A percentile compares a stretch with the other conserved stretches of the same genome.
Conservation (phyloP, 2,888 invertebrate species). For the Melitaea athalia region DNA sequence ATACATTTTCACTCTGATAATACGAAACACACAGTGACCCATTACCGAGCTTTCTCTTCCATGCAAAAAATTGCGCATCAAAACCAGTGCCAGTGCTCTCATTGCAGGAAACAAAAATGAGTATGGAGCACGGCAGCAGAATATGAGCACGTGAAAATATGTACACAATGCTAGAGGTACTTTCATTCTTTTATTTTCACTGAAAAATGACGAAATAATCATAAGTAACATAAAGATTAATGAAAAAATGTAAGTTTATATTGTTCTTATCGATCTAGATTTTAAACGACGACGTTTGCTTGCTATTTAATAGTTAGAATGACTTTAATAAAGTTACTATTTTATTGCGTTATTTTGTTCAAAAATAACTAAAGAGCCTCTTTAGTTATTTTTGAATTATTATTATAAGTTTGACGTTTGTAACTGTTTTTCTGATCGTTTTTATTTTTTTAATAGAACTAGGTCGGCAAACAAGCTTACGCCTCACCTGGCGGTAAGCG, state of each 20-base stretch:
- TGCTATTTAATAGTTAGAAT: too few relatives aligned
- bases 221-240: background rate
- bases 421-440: too few relatives aligned
- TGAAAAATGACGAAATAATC: background rate
- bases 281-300: too few relatives aligned
- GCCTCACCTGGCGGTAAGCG: too few relatives aligned
- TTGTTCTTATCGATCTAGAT: too few relatives aligned
- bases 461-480: too few relatives aligned
- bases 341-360: too few relatives aligned
- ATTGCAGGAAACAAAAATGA: conserved; percentile 22
- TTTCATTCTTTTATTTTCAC: conserved; percentile 1
- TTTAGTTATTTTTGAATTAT: too few relatives aligned
- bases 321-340: too few relatives aligned
- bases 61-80: conserved; percentile 18
- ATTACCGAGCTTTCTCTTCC: conserved; percentile 9
- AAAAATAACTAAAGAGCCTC: too few relatives aligned
- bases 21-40: conserved; percentile 17
- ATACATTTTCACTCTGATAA: background rate
- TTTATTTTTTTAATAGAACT: too few relatives aligned
- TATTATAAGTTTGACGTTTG: too few relatives aligned
- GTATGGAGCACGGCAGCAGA: conserved; percentile 7
- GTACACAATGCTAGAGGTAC: background rate
- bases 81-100: conserved; percentile 10
- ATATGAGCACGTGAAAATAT: conserved; percentile 10
- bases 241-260: background rate